phyloP scores from a whole-genome alignment of 2,797 vertebrate species.

The Sebastes vulpes region DNA sequence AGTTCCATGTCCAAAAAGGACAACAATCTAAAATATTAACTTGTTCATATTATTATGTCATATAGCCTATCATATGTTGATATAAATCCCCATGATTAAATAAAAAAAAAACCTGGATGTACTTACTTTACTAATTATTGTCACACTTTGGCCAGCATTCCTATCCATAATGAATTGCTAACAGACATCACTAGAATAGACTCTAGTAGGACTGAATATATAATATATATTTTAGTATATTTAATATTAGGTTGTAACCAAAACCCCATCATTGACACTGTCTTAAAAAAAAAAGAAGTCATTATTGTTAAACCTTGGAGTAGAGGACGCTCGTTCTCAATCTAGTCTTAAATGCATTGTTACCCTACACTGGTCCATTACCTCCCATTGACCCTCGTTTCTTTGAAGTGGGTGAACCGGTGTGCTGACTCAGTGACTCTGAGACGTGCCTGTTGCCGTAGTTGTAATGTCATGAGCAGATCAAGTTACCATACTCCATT shows the following conservation, averaged over 20 bases:
- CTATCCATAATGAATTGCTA: background rate
- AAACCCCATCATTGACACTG: background rate
- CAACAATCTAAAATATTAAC: background rate
- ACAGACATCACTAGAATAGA: background rate
- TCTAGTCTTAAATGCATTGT: slow-evolving; percentile 50
- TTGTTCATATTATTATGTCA: background rate
- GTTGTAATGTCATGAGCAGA: slow-evolving; percentile 52
- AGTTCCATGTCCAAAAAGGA: background rate
- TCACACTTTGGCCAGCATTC: background rate
- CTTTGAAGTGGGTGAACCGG: slow-evolving; percentile 69
- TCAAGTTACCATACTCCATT: slow-evolving; percentile 74
- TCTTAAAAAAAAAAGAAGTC: background rate
- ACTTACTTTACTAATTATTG: background rate
- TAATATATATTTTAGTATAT: too few species aligned
- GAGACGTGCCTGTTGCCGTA: slow-evolving; percentile 69
- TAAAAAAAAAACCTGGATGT: background rate
- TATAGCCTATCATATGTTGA: background rate
- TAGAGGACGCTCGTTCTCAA: background rate
- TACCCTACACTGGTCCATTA: slow-evolving; percentile 52
- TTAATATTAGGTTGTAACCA: background rate
- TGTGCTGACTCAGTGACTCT: slow-evolving; percentile 66
- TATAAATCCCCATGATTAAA: background rate
- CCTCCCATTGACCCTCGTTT: slow-evolving; percentile 54
- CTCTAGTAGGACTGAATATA: background rate
- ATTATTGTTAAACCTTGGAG: background rate